Percentiles rank a stretch among this genome's conserved stretches.
phyloP scores from a whole-genome alignment of 2,797 vertebrate species.

The Micromesistius poutassou region DNA sequence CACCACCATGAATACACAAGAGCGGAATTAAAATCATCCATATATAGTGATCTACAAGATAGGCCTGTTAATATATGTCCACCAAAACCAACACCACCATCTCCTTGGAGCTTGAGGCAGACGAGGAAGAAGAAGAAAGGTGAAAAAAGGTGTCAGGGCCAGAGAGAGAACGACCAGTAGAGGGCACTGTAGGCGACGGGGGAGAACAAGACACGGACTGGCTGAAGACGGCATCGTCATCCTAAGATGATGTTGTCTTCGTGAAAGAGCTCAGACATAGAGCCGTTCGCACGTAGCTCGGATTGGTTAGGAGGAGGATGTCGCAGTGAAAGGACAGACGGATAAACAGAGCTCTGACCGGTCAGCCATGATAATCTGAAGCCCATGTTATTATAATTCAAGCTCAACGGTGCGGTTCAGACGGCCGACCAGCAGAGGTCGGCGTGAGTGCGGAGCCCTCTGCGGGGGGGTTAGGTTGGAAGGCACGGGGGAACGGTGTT shows the following conservation, averaged over 20 bases:
- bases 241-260: background rate
- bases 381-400: background rate
- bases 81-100: background rate
- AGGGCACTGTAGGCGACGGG: constrained; percentile 13
- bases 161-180: constrained; percentile 27
- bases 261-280: background rate
- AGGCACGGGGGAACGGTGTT: background rate
- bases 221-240: background rate
- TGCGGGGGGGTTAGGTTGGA: background rate
- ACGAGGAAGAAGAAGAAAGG: background rate
- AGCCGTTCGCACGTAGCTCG: background rate
- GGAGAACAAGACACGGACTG: background rate
- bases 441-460: background rate
- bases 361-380: background rate
- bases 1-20: background rate
- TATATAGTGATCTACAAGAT: background rate
- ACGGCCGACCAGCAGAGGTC: background rate
- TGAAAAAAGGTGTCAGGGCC: background rate
- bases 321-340: background rate
- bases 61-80: constrained; percentile 1
- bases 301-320: background rate
- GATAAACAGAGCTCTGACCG: background rate
- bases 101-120: constrained; percentile 4
- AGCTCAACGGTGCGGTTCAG: background rate
- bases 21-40: background rate